phyloP scores from a whole-genome alignment of 1,140 invertebrate genomes.

The Zaprionus camerounensis region DNA sequence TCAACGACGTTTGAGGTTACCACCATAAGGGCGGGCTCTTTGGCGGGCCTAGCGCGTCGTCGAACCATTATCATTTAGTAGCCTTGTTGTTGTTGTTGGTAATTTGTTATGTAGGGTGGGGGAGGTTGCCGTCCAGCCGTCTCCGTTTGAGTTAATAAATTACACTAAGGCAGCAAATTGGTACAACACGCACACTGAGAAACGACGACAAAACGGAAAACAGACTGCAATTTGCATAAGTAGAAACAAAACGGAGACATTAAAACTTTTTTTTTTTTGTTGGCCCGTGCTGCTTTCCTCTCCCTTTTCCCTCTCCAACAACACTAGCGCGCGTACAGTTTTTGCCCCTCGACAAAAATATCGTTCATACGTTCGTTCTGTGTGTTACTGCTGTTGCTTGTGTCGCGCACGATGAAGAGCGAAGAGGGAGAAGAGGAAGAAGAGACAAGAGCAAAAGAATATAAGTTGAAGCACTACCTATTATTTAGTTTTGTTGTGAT shows the following conservation, averaged over 20 bases:
- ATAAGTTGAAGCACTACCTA: conserved; percentile 44
- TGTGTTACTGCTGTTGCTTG: conserved; percentile 55
- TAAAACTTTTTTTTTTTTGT: conserved; percentile 43
- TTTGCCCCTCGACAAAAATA: conserved; percentile 74
- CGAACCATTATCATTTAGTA: conserved; percentile 75
- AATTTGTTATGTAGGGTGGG: background rate
- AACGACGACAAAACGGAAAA: conserved; percentile 34
- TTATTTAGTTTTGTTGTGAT: conserved; percentile 25
- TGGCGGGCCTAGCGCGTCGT: conserved; percentile 64
- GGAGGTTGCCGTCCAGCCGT: conserved; percentile 29
- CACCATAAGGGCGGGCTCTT: conserved; percentile 51
- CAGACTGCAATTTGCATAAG: conserved; percentile 67
- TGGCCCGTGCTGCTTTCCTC: conserved; percentile 12
- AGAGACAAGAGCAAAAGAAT: conserved; percentile 53
- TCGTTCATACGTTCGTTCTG: conserved; percentile 56
- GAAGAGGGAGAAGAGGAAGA: conserved; percentile 63
- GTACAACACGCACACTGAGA: conserved; percentile 43
- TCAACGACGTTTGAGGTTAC: conserved; percentile 39
- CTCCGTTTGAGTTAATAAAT: conserved; percentile 35
- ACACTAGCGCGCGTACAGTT: conserved; percentile 65
- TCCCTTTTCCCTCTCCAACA: conserved; percentile 11
- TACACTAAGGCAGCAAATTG: conserved; percentile 46
- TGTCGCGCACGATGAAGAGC: conserved; percentile 51
- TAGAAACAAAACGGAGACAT: conserved; percentile 59
- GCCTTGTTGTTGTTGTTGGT: background rate